Evolutionary conservation across 2,797 vertebrate genomes (phyloP).

Genomic region (Protonibea diacanthus): DNA sequence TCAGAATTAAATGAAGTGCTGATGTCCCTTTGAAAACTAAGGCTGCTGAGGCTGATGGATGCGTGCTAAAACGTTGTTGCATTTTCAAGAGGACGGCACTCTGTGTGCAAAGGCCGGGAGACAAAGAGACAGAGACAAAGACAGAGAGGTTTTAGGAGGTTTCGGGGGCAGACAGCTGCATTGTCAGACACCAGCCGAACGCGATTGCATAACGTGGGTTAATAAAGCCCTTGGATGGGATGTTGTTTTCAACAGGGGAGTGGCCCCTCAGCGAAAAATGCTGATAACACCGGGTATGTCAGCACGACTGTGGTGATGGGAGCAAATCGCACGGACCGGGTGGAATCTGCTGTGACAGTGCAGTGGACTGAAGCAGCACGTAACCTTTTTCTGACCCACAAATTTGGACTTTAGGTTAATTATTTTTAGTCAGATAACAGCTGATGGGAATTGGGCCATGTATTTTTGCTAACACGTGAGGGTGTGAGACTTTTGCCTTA

Average conservation of each 20-base stretch:
- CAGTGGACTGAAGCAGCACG: conserved; percentile 29
- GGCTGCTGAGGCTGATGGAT: background rate
- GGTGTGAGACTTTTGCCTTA: background rate
- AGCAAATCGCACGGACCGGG: conserved; percentile 41
- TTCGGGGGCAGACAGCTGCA: conserved; percentile 51
- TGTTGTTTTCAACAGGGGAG: conserved; percentile 70
- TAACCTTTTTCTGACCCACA: conserved; percentile 36
- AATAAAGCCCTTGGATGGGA: conserved; percentile 73
- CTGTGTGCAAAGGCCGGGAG: conserved; percentile 2
- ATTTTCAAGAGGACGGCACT: conserved; percentile 23
- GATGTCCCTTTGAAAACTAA: background rate
- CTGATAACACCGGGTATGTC: conserved; percentile 75
- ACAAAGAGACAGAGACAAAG: conserved; percentile 45
- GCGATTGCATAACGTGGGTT: conserved; percentile 68
- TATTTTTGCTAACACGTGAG: background rate
- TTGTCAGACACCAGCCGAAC: conserved; percentile 62
- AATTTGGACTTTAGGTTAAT: conserved; percentile 23
- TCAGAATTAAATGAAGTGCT: background rate
- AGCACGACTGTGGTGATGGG: conserved; percentile 54
- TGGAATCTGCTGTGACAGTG: conserved; percentile 69
- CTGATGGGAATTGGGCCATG: background rate
- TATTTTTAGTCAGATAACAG: background rate
- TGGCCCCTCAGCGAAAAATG: conserved; percentile 70
- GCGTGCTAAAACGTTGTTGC: background rate
- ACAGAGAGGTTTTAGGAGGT: conserved; percentile 58